A percentile compares a stretch with the other conserved stretches of the same genome.
Conservation (phyloP, 1,140 invertebrate species). For the Drosophila setifemur region DNA sequence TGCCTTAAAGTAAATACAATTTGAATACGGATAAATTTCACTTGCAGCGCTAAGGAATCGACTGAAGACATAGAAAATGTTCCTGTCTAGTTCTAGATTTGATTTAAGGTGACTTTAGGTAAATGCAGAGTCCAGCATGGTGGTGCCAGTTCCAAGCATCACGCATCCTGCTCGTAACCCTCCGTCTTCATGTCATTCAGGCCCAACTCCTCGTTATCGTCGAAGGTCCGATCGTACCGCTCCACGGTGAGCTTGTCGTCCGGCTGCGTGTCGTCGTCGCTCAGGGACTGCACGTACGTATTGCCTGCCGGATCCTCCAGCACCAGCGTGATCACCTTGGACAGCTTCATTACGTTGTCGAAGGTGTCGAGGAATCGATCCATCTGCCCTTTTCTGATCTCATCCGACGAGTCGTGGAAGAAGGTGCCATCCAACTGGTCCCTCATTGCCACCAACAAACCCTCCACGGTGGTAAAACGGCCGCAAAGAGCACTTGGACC, state of each 20-base stretch:
- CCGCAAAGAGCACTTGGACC: constrained; percentile 93
- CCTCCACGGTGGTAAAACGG: constrained; percentile 98
- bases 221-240: constrained; percentile 92
- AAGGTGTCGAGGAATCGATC: constrained; percentile 87
- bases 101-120: neutral
- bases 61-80: neutral
- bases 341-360: constrained; percentile 87
- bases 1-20: neutral
- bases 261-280: constrained; percentile 87
- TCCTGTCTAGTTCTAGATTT: neutral
- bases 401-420: constrained; percentile 88
- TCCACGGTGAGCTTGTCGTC: constrained; percentile 90
- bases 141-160: constrained; percentile 5
- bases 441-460: constrained; percentile 87
- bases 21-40: neutral
- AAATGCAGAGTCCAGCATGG: constrained; percentile 8
- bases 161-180: constrained; percentile 69
- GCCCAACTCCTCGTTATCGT: constrained; percentile 98
- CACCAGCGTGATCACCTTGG: constrained; percentile 88
- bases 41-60: neutral
- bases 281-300: constrained; percentile 95
- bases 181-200: constrained; percentile 99
- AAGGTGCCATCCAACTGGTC: constrained; percentile 90
- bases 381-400: constrained; percentile 82
- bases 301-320: constrained; percentile 98